A percentile compares a stretch with the other conserved stretches of the same genome.
Conservation (phyloP, 2,113 vertebrate species). For the Neofelis nebulosa region DNA sequence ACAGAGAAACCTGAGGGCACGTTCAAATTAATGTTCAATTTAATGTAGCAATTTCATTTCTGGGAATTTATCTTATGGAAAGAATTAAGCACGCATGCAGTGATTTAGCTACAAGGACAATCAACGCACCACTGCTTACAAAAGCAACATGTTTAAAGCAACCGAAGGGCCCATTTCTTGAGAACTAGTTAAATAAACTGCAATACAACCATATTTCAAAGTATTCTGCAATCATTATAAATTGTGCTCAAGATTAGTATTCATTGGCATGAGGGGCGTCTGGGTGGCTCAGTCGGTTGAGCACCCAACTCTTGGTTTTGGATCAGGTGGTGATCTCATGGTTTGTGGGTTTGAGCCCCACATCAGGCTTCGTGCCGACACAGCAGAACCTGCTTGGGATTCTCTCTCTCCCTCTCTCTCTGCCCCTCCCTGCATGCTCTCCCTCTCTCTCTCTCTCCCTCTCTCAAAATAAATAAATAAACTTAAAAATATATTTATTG, state of each 20-base stretch:
- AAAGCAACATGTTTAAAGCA: constrained; percentile 21
- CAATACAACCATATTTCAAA: neutral
- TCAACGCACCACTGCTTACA: neutral
- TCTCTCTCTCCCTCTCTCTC: too few species aligned
- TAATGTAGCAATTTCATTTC: neutral
- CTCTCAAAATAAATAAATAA: too few species aligned
- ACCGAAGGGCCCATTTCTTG: neutral
- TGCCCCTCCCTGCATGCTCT: too few species aligned
- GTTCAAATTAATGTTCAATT: neutral
- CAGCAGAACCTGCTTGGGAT: too few species aligned
- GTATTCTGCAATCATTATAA: neutral
- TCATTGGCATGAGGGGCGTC: neutral
- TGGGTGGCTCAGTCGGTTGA: too few species aligned
- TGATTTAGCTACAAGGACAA: constrained; percentile 32
- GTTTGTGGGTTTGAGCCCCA: too few species aligned
- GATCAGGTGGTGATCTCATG: too few species aligned
- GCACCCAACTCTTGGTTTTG: too few species aligned
- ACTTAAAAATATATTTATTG: neutral
- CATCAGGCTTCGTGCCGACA: too few species aligned
- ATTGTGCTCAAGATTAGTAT: neutral
- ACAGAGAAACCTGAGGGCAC: neutral
- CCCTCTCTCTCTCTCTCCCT: too few species aligned
- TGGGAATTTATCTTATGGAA: constrained; percentile 1
- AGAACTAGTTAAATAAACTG: neutral
- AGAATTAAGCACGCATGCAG: neutral